Percentiles rank a stretch among this genome's conserved stretches.
phyloP scores from a whole-genome alignment of 2,797 vertebrate genomes.

The Falco biarmicus region DNA sequence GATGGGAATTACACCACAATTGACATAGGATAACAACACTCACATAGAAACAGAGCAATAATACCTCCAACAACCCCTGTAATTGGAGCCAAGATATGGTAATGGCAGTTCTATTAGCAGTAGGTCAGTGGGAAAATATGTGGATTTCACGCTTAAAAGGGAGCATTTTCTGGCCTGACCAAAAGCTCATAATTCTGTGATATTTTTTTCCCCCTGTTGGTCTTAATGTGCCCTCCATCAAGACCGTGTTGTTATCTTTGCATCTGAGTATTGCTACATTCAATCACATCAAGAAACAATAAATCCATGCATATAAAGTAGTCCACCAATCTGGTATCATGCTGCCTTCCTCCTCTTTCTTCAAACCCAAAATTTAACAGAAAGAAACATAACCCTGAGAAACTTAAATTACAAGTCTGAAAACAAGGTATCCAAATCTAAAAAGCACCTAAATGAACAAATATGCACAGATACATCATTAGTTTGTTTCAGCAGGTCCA shows the following conservation, averaged over 20 bases:
- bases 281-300: neutral
- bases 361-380: neutral
- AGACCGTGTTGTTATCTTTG: neutral
- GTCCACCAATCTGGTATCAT: neutral
- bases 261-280: neutral
- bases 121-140: neutral
- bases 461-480: neutral
- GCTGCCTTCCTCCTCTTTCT: neutral
- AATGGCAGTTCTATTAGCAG: neutral
- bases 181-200: neutral
- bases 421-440: neutral
- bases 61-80: neutral
- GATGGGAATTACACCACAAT: neutral
- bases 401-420: neutral
- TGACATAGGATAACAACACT: neutral
- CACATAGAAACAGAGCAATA: neutral
- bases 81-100: neutral
- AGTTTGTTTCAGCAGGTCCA: neutral
- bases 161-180: neutral
- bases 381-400: neutral
- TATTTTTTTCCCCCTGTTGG: neutral
- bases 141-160: neutral
- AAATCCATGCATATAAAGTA: neutral
- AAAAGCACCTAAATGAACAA: neutral
- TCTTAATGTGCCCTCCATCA: neutral